phyloP scores from a whole-genome alignment of 2,113 vertebrate species.

The Misgurnus anguillicaudatus region DNA sequence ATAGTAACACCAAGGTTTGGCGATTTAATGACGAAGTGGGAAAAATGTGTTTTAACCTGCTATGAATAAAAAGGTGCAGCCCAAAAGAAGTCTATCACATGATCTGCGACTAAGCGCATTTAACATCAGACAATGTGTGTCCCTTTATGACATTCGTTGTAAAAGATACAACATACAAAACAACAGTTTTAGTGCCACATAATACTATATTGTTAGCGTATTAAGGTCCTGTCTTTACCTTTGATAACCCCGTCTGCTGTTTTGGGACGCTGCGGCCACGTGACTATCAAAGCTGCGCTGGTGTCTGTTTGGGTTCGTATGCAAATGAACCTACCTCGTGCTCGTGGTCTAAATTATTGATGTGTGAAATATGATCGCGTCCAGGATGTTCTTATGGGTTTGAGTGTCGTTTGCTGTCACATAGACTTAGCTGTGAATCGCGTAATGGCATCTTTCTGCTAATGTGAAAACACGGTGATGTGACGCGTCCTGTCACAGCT shows the following conservation, averaged over 20 bases:
- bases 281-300: slow-evolving; percentile 5
- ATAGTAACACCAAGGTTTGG: neutral
- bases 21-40: neutral
- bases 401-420: neutral
- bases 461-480: neutral
- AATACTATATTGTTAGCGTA: neutral
- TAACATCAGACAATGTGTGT: neutral
- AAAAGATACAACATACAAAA: neutral
- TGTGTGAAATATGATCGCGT: slow-evolving; percentile 50
- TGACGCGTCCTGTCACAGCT: neutral
- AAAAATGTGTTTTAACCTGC: neutral
- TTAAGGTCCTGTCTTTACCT: neutral
- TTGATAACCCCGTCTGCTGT: neutral
- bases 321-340: slow-evolving; percentile 63
- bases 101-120: slow-evolving; percentile 46
- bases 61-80: slow-evolving; percentile 10
- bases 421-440: neutral
- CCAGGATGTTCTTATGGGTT: slow-evolving; percentile 39
- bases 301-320: slow-evolving; percentile 73
- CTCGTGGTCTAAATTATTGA: slow-evolving; percentile 66
- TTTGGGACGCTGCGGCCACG: neutral
- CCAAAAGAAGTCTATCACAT: slow-evolving; percentile 57
- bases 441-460: neutral
- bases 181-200: neutral
- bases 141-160: neutral